These are phyloP conservation scores for Neelides sp. DNA, from an alignment of 1,140 invertebrate species.

Conservation along the genomic window DNA sequence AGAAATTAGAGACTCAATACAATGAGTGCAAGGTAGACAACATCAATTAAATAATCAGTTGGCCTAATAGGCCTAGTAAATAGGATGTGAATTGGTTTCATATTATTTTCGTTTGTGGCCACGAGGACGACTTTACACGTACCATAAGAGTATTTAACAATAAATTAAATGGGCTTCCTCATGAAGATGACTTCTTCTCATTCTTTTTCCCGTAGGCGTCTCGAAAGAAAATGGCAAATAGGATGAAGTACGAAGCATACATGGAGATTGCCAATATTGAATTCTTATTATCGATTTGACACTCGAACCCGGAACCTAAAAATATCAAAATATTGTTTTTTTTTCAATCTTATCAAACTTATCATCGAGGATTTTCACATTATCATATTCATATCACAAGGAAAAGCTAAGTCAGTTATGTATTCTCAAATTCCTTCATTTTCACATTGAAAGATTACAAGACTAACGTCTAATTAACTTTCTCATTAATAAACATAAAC, in stretches of 20 bases:
- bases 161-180: no score
- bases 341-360: background rate
- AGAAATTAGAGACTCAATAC: no score
- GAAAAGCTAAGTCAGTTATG: slow-evolving; percentile 6
- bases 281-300: slow-evolving; percentile 72
- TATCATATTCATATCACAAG: slow-evolving; percentile 18
- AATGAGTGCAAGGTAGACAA: no score
- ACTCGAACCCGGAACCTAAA: slow-evolving; percentile 46
- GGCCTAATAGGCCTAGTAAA: no score
- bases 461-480: background rate
- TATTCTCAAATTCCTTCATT: background rate
- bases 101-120: no score
- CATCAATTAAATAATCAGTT: no score
- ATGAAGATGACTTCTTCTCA: no score
- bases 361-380: background rate
- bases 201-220: no score
- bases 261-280: slow-evolving; percentile 79
- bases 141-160: no score
- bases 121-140: no score
- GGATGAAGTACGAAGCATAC: slow-evolving; percentile 86
- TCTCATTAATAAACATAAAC: no score
- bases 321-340: background rate
- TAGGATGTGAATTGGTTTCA: no score
- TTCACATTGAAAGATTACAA: background rate
- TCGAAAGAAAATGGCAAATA: slow-evolving; percentile 82